These are phyloP conservation scores for Sitodiplosis mosellana DNA, from an alignment of 1,140 invertebrate genomes.

Conservation along the genomic window DNA sequence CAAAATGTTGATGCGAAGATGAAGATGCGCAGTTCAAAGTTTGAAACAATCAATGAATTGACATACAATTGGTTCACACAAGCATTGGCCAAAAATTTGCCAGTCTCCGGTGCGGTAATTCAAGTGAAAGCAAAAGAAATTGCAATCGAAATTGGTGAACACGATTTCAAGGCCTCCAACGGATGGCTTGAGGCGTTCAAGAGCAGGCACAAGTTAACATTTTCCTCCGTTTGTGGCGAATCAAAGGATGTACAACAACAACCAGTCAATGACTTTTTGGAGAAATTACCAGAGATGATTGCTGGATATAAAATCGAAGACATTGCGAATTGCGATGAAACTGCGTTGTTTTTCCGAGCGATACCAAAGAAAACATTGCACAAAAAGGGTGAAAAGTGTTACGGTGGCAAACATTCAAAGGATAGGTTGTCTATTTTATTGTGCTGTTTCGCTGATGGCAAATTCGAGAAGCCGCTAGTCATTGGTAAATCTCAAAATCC, in stretches of 20 bases:
- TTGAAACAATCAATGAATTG: too few relatives aligned
- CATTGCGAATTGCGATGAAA: constrained; percentile 27
- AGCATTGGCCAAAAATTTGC: too few relatives aligned
- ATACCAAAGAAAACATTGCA: constrained; percentile 13
- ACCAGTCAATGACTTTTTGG: too few relatives aligned
- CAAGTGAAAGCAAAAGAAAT: too few relatives aligned
- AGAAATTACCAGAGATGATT: too few relatives aligned
- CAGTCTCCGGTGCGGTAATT: too few relatives aligned
- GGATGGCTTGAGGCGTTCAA: constrained; percentile 11
- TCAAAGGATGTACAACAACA: too few relatives aligned
- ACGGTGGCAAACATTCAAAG: constrained; percentile 20
- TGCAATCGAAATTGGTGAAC: too few relatives aligned
- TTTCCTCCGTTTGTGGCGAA: too few relatives aligned
- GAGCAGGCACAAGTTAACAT: constrained; percentile 8
- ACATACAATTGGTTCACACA: too few relatives aligned
- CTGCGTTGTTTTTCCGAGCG: constrained; percentile 21
- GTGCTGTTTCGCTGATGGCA: constrained; percentile 23
- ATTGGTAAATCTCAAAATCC: constrained; percentile 25
- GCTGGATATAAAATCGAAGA: constrained; percentile 19
- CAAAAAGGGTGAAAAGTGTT: constrained; percentile 9
- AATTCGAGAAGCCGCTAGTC: constrained; percentile 25
- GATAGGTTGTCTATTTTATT: constrained; percentile 22
- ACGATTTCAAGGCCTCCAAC: constrained; percentile 9
- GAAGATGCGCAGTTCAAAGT: too few relatives aligned
- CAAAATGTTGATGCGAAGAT: too few relatives aligned